These are phyloP conservation scores for Trichoplusia ni DNA, from an alignment of 1,140 invertebrate species.

Conservation along the genomic window DNA sequence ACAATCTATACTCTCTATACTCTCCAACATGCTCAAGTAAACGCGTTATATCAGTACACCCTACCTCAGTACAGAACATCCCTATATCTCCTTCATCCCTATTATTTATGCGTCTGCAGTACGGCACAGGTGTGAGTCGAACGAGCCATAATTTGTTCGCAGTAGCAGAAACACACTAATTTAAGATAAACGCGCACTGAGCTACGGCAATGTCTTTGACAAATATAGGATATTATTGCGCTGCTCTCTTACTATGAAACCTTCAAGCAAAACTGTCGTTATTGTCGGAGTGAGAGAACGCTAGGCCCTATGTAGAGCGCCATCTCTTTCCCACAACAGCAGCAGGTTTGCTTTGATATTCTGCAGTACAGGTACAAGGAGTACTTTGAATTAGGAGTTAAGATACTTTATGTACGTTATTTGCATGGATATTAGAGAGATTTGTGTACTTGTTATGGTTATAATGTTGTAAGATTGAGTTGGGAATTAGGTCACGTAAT, in stretches of 20 bases:
- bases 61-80: too few species aligned
- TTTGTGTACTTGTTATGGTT: neutral
- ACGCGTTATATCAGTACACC: too few species aligned
- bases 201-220: slow-evolving; percentile 56
- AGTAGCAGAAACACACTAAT: slow-evolving; percentile 50
- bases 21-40: too few species aligned
- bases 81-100: slow-evolving; percentile 3
- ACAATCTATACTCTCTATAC: too few species aligned
- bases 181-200: slow-evolving; percentile 51
- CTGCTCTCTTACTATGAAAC: too few species aligned
- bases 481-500: neutral
- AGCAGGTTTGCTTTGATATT: too few species aligned
- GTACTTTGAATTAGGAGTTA: slow-evolving; percentile 29
- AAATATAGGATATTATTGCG: slow-evolving; percentile 62
- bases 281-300: too few species aligned
- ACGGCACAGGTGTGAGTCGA: slow-evolving; percentile 52
- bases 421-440: slow-evolving; percentile 14
- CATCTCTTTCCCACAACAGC: too few species aligned
- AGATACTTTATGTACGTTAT: slow-evolving; percentile 15
- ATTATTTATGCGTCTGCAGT: slow-evolving; percentile 23
- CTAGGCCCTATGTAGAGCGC: too few species aligned
- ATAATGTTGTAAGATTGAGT: neutral
- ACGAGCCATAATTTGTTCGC: slow-evolving; percentile 58
- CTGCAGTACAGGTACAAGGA: too few species aligned
- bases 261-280: too few species aligned